Conservation (phyloP, 92 coral and sea anemone genomes). For the Zoanthus sansibaricus region DNA sequence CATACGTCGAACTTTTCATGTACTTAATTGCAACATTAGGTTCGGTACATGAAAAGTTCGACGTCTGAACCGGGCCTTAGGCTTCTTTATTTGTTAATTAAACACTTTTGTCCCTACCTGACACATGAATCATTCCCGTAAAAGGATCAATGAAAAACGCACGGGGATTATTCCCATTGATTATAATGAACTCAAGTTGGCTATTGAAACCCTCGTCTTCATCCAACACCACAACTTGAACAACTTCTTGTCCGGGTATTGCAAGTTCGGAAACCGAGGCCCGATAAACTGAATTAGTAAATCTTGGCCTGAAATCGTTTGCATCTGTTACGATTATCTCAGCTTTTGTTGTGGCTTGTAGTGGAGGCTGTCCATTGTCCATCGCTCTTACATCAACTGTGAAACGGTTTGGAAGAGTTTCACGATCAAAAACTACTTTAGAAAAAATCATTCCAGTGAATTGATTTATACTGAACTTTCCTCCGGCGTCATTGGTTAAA, state of each 20-base stretch:
- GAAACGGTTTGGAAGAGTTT: conserved; percentile 50
- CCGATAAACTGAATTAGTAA: conserved; percentile 53
- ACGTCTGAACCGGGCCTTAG: too few species aligned
- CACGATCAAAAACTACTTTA: conserved; percentile 70
- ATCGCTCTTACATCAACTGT: conserved; percentile 79
- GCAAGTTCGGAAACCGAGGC: conserved; percentile 85
- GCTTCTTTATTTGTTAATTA: too few species aligned
- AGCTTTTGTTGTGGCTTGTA: conserved; percentile 65
- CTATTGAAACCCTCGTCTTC: conserved; percentile 68
- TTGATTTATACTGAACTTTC: conserved; percentile 70
- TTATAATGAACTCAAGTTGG: conserved; percentile 69
- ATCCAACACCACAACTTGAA: conserved; percentile 72
- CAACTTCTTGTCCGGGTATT: conserved; percentile 67
- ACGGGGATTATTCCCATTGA: conserved; percentile 86
- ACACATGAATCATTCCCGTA: conserved; percentile 72
- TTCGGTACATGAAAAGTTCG: too few species aligned
- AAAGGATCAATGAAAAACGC: conserved; percentile 80
- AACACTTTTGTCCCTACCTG: conserved; percentile 51
- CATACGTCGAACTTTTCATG: too few species aligned
- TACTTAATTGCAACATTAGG: too few species aligned
- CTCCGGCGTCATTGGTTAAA: conserved; percentile 75
- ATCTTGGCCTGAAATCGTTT: conserved; percentile 84
- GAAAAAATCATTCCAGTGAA: conserved; percentile 68
- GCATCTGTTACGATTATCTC: conserved; percentile 69
- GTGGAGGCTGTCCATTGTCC: conserved; percentile 79